Evolutionary conservation across 2,888 invertebrate species (phyloP), one percentile per base, ranked within the genome.

Genomic region (Parthenolecanium corni): DNA sequence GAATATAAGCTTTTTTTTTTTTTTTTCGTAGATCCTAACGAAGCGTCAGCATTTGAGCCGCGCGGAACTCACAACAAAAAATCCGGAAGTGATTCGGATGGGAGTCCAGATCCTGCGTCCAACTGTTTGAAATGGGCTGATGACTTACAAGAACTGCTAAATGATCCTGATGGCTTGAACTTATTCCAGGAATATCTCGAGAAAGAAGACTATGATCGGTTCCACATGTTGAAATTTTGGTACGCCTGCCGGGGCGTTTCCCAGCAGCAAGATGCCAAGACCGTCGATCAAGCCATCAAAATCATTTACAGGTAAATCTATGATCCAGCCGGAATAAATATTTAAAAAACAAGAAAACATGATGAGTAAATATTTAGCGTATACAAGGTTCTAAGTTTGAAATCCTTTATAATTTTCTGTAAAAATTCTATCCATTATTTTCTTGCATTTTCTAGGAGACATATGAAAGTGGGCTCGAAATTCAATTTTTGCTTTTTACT

Each of bases 171-270:
- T 74, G 95, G 95, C 66, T 88, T 91, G 69, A 83, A 85, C 66
- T 78, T 92, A 72, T 94, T 93, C 78, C 84, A 85, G 74, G 81
- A 81, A 75, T 89, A 86, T 76, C 82, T 89, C 71, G 80, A 83
- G 73, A 89, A 89, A 74, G 86, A 85, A 16, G 70, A 82, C 80
- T 67, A 80, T 82, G 57, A 64, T 71, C 84, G 86, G 75, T 83
- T 85, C 69, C 86, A 87, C 76, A 82, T 87, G 62, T 81, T 91
- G 71, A 84, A 87, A 76, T 95, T 95, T 78, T 93, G 90, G 84
- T 94, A 93, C 77, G 94, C 93, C 57, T 90, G 90, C 75, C 86
- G 89, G 73, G 88, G 90, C 62, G 80, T 89, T 70, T 85, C 86
- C 70, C 86, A 85, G 74, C 85, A 88, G 75, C 68, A 84, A 16